These are phyloP conservation scores for Bombus confusus DNA, from an alignment of 1,140 invertebrate genomes.

Conservation along the genomic window DNA sequence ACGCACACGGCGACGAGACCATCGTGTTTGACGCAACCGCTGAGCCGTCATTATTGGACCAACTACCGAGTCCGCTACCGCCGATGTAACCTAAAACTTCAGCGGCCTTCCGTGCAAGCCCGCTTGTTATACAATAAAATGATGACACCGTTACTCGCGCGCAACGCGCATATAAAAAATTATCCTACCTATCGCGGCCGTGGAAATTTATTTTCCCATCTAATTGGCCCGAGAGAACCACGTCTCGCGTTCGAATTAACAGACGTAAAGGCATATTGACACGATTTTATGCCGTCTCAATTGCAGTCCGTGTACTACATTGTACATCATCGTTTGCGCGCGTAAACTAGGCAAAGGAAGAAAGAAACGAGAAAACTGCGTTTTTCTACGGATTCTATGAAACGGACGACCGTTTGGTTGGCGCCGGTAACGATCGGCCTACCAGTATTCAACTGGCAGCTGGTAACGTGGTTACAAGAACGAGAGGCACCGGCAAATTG, in stretches of 20 bases:
- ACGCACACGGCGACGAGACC: neutral
- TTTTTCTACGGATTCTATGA: neutral
- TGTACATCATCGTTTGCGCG: neutral
- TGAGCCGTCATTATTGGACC: slow-evolving; percentile 3
- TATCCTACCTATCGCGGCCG: no score
- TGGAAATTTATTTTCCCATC: neutral
- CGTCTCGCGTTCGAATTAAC: neutral
- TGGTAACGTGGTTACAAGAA: slow-evolving; percentile 39
- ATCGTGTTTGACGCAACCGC: neutral
- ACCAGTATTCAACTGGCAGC: neutral
- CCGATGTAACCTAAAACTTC: neutral
- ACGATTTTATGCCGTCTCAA: slow-evolving; percentile 13
- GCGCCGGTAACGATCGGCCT: neutral
- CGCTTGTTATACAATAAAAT: neutral
- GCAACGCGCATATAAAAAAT: neutral
- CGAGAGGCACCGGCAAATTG: slow-evolving; percentile 14
- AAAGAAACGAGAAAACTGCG: neutral
- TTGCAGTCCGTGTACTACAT: neutral
- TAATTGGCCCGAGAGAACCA: neutral
- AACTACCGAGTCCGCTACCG: neutral
- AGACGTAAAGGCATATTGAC: neutral
- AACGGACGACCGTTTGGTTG: neutral
- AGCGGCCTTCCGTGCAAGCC: no score
- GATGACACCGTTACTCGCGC: neutral
- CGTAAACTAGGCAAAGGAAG: no score